Evolutionary conservation across 1,140 invertebrate species (phyloP).

Genomic region (Anoplolepis gracilipes): DNA sequence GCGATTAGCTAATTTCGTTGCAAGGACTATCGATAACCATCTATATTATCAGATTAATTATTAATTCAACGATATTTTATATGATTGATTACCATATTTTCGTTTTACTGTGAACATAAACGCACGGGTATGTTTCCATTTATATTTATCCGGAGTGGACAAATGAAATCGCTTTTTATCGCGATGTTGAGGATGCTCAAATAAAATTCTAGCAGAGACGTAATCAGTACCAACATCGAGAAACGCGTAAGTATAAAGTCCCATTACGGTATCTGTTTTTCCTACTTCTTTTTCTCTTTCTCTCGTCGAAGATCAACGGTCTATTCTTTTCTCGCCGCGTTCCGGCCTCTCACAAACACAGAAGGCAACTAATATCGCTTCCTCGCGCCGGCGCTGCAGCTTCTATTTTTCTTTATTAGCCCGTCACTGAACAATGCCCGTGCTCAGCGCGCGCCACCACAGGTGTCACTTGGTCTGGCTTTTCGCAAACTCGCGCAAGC

Average conservation of each 20-base stretch:
- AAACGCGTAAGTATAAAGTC: slow-evolving; percentile 57
- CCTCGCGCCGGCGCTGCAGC: slow-evolving; percentile 31
- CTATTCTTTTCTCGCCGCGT: neutral
- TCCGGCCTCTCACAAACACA: slow-evolving; percentile 17
- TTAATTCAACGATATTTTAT: slow-evolving; percentile 39
- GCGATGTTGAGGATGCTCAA: slow-evolving; percentile 8
- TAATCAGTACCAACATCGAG: neutral
- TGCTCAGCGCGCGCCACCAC: neutral
- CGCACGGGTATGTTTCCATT: neutral
- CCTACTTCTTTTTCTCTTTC: neutral
- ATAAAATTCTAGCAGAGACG: slow-evolving; percentile 29
- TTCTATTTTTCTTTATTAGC: slow-evolving; percentile 78
- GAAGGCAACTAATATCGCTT: slow-evolving; percentile 74
- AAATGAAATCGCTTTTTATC: slow-evolving; percentile 47
- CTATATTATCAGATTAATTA: slow-evolving; percentile 2
- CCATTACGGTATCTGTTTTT: slow-evolving; percentile 5
- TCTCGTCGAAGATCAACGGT: neutral
- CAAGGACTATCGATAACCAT: neutral
- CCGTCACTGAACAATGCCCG: slow-evolving; percentile 51
- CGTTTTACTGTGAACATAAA: neutral
- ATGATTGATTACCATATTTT: neutral
- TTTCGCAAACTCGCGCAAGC: slow-evolving; percentile 22
- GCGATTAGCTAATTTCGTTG: slow-evolving; percentile 3
- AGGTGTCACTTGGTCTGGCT: slow-evolving; percentile 51
- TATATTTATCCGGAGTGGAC: slow-evolving; percentile 11